A percentile compares a stretch with the other conserved stretches of the same genome.
Conservation (phyloP, 2,797 vertebrate genomes). For the Lacerta bilineata region DNA sequence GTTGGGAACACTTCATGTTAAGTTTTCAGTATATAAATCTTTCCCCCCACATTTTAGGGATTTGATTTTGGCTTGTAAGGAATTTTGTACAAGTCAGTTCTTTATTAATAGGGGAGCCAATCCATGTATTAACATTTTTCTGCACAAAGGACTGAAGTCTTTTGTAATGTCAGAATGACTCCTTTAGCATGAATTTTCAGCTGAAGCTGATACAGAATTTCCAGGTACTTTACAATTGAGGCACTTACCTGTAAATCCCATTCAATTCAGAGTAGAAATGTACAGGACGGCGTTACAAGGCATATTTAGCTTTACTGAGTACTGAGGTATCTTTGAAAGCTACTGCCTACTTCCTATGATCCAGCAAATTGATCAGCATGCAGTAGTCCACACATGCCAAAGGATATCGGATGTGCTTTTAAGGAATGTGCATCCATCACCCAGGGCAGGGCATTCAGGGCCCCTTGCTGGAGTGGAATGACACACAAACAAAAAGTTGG, state of each 20-base stretch:
- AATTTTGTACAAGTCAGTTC: neutral
- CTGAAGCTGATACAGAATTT: neutral
- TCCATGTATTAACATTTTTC: neutral
- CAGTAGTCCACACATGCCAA: neutral
- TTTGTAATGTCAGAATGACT: neutral
- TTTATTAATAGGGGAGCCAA: neutral
- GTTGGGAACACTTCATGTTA: neutral
- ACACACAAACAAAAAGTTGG: neutral
- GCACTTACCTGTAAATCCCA: neutral
- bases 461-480: neutral
- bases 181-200: neutral
- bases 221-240: neutral
- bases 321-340: neutral
- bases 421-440: neutral
- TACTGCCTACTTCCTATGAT: neutral
- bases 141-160: neutral
- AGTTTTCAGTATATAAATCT: slow-evolving; percentile 20
- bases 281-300: neutral
- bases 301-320: neutral
- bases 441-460: neutral
- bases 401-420: neutral
- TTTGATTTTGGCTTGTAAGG: neutral
- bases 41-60: neutral
- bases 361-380: neutral
- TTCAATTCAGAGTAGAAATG: neutral